Evolutionary conservation across 1,140 invertebrate species (phyloP).

Genomic region (Drosophila elegans): DNA sequence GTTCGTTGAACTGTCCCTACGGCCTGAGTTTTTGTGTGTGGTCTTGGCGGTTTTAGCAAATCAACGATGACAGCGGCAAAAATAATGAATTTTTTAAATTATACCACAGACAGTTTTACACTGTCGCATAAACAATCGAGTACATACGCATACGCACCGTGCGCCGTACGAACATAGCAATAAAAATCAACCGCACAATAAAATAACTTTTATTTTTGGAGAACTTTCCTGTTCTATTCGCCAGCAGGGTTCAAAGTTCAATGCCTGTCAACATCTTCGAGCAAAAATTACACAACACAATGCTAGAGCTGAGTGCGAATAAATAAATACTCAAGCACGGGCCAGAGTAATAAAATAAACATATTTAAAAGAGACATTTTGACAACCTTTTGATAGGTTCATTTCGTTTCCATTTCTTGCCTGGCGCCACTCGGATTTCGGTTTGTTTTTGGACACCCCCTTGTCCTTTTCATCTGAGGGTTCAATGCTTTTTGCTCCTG

Average conservation of each 20-base stretch:
- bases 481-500: conserved; percentile 63
- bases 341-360: conserved; percentile 75
- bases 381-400: conserved; percentile 80
- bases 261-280: conserved; percentile 64
- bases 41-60: conserved; percentile 54
- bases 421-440: conserved; percentile 32
- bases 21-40: conserved; percentile 26
- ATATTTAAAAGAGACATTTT: conserved; percentile 82
- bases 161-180: conserved; percentile 16
- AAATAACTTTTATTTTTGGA: conserved; percentile 26
- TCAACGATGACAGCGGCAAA: conserved; percentile 49
- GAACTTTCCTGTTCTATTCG: conserved; percentile 27
- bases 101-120: conserved; percentile 6
- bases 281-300: conserved; percentile 68
- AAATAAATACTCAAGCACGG: conserved; percentile 70
- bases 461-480: conserved; percentile 15
- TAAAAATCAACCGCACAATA: conserved; percentile 37
- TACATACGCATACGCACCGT: conserved; percentile 8
- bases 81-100: conserved; percentile 30
- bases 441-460: conserved; percentile 17
- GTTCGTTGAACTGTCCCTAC: conserved; percentile 65
- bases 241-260: conserved; percentile 73
- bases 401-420: conserved; percentile 63
- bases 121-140: conserved; percentile 9
- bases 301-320: conserved; percentile 53